Conservation (phyloP, 2,888 invertebrate species). For the Cephonodes hylas region DNA sequence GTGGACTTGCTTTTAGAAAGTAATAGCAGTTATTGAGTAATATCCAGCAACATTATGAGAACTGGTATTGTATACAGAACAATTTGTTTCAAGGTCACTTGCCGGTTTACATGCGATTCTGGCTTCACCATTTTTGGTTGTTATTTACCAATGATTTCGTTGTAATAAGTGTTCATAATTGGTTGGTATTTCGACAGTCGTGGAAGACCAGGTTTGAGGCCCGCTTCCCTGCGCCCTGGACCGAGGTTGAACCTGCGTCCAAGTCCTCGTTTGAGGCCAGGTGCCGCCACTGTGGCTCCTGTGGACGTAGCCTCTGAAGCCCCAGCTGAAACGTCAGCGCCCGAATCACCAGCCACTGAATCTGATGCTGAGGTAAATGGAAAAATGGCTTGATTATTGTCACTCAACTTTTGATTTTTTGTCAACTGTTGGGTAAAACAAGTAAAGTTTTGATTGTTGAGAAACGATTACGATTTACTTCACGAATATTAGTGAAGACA, state of each 20-base stretch:
- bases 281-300: constrained; percentile 67
- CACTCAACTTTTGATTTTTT: not conserved
- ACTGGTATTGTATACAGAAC: not conserved
- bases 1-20: not conserved
- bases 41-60: not conserved
- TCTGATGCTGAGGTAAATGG: constrained; percentile 58
- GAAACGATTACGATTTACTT: no score
- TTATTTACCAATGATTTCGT: not conserved
- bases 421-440: no score
- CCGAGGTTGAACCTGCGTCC: constrained; percentile 82
- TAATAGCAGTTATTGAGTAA: not conserved
- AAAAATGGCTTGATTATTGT: not conserved
- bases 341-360: constrained; percentile 60
- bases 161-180: not conserved
- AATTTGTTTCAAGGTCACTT: not conserved
- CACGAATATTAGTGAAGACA: no score
- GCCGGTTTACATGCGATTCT: not conserved
- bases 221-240: constrained; percentile 83
- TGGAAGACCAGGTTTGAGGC: constrained; percentile 69
- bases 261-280: constrained; percentile 69
- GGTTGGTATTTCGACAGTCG: constrained; percentile 51
- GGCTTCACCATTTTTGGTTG: not conserved
- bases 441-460: no score
- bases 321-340: constrained; percentile 62
- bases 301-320: constrained; percentile 68